These are phyloP conservation scores for Trisateles emortualis DNA, from an alignment of 2,888 invertebrate genomes.

Conservation along the genomic window DNA sequence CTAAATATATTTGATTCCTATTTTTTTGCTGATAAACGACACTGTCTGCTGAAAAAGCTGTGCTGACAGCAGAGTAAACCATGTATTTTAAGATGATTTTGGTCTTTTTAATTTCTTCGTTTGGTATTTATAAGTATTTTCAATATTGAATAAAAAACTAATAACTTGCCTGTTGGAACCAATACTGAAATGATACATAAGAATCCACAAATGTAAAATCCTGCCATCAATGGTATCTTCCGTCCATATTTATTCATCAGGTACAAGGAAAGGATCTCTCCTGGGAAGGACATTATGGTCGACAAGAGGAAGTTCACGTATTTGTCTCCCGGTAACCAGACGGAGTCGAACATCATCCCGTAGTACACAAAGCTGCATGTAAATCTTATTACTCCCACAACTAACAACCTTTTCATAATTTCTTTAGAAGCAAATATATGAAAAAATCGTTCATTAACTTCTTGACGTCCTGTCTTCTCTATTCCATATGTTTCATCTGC, in stretches of 20 bases:
- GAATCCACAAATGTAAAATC: slow-evolving; percentile 62
- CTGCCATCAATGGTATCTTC: slow-evolving; percentile 63
- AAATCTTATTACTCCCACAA: slow-evolving; percentile 61
- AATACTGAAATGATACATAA: slow-evolving; percentile 63
- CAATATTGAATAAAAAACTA: no score
- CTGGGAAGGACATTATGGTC: slow-evolving; percentile 76
- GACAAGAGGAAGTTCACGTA: slow-evolving; percentile 72
- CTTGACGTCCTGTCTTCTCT: slow-evolving; percentile 51
- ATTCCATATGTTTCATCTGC: no score
- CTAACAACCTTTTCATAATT: slow-evolving; percentile 63
- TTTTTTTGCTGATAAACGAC: no score
- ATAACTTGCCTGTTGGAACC: slow-evolving; percentile 64
- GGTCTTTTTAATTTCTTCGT: no score
- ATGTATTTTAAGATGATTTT: no score
- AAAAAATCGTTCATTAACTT: slow-evolving; percentile 59
- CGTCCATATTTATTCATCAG: slow-evolving; percentile 74
- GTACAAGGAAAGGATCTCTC: slow-evolving; percentile 68
- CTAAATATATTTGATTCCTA: no score
- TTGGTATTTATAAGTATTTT: no score
- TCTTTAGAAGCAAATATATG: slow-evolving; percentile 65
- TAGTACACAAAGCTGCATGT: slow-evolving; percentile 74
- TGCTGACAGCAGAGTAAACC: no score
- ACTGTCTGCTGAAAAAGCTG: no score
- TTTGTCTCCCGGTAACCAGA: slow-evolving; percentile 73
- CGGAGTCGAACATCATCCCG: slow-evolving; percentile 73